These are phyloP conservation scores for Alectura lathami DNA, from an alignment of 2,113 vertebrate species.

Conservation along the genomic window DNA sequence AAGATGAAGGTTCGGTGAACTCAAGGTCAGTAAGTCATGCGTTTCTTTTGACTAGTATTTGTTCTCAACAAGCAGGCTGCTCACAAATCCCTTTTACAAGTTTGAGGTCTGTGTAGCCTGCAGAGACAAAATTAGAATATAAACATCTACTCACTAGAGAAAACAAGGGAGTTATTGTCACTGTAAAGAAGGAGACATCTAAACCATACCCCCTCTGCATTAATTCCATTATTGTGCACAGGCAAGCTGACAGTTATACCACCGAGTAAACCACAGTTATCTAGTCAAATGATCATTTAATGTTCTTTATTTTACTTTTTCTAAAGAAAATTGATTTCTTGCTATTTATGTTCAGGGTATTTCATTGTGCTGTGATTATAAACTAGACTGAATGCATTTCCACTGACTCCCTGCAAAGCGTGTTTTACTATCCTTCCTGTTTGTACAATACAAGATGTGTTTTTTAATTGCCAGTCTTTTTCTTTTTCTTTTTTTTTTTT, in stretches of 20 bases:
- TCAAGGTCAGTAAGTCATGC: conserved; percentile 42
- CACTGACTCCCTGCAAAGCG: conserved; percentile 50
- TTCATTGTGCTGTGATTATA: conserved; percentile 71
- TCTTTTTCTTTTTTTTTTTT: neutral
- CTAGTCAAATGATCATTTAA: conserved; percentile 74
- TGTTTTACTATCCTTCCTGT: conserved; percentile 48
- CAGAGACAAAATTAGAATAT: conserved; percentile 73
- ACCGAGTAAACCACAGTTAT: conserved; percentile 67
- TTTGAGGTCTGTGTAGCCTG: conserved; percentile 63
- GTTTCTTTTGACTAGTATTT: conserved; percentile 58
- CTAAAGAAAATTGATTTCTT: conserved; percentile 74
- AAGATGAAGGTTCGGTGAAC: conserved; percentile 51
- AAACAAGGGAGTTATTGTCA: conserved; percentile 74
- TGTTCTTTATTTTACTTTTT: conserved; percentile 72
- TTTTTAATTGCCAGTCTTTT: conserved; percentile 40
- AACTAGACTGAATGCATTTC: conserved; percentile 45
- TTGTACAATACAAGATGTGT: conserved; percentile 22
- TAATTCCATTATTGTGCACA: conserved; percentile 64
- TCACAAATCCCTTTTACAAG: conserved; percentile 66
- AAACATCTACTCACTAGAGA: conserved; percentile 70
- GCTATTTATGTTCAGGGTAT: conserved; percentile 65
- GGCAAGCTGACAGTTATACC: conserved; percentile 61
- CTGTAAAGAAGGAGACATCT: conserved; percentile 65
- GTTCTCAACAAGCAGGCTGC: conserved; percentile 65
- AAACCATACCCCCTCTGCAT: conserved; percentile 51